These are phyloP conservation scores for Penaeus indicus DNA, from an alignment of 1,140 invertebrate genomes.

Conservation along the genomic window DNA sequence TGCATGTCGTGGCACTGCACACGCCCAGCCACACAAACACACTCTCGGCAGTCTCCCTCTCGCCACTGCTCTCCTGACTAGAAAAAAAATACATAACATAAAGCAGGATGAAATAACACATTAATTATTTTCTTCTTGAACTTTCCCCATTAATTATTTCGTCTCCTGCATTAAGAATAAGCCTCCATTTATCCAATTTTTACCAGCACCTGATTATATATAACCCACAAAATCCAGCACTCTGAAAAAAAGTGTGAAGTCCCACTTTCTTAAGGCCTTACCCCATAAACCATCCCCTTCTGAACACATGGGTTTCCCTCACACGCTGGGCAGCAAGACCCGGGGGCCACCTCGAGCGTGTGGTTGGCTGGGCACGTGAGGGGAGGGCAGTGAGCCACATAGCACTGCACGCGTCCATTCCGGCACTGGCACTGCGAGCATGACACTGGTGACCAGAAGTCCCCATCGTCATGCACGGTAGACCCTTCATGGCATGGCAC, in stretches of 20 bases:
- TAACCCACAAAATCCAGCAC: background rate
- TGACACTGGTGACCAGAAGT: constrained; percentile 51
- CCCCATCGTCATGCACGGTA: constrained; percentile 41
- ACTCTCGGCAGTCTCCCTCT: constrained; percentile 31
- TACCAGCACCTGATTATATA: background rate
- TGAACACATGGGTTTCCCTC: constrained; percentile 41
- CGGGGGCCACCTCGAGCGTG: constrained; percentile 36
- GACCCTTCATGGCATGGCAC: constrained; percentile 35
- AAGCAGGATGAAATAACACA: too few species aligned
- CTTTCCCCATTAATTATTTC: too few species aligned
- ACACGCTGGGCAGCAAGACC: constrained; percentile 52
- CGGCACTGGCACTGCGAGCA: constrained; percentile 54
- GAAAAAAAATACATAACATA: background rate
- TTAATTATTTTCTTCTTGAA: too few species aligned
- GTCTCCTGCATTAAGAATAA: too few species aligned
- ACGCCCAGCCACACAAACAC: constrained; percentile 48
- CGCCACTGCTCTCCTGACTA: constrained; percentile 52
- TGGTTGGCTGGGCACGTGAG: constrained; percentile 50
- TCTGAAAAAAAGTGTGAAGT: background rate
- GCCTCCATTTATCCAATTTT: too few species aligned
- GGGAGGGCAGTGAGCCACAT: constrained; percentile 48
- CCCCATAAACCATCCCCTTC: constrained; percentile 36
- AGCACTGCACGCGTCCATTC: constrained; percentile 41
- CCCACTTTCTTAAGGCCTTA: background rate
- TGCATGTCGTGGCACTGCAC: constrained; percentile 31